phyloP scores from a whole-genome alignment of 2,888 invertebrate species.

The Zygothrica quintamaculata region DNA sequence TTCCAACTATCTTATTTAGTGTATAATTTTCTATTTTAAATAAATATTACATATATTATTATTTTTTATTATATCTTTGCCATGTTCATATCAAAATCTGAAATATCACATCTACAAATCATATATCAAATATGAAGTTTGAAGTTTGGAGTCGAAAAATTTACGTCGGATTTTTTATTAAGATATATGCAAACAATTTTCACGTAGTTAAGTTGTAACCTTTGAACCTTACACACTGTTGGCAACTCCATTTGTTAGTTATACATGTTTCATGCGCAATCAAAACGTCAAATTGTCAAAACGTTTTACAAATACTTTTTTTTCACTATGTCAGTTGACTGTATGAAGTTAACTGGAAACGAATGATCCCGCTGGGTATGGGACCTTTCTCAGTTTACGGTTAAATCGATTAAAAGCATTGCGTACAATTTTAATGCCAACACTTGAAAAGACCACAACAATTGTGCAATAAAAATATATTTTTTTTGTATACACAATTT shows the following conservation, averaged over 20 bases:
- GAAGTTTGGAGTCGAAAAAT: too few relatives aligned
- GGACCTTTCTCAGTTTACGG: conserved; percentile 22
- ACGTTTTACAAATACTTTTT: conserved; percentile 34
- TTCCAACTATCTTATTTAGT: too few relatives aligned
- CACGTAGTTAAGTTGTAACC: too few relatives aligned
- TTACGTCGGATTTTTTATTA: too few relatives aligned
- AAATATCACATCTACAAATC: too few relatives aligned
- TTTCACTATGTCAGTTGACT: conserved; percentile 8
- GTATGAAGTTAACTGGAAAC: background rate
- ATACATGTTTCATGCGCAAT: conserved; percentile 19
- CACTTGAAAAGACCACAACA: conserved; percentile 27
- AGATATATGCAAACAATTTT: too few relatives aligned
- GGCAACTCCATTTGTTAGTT: background rate
- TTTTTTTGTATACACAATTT: conserved; percentile 18
- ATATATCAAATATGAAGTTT: too few relatives aligned
- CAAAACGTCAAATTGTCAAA: too few relatives aligned
- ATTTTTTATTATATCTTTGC: too few relatives aligned
- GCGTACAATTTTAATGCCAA: conserved; percentile 50
- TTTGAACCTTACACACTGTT: background rate
- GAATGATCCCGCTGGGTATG: background rate
- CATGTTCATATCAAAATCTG: too few relatives aligned
- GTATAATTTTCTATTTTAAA: too few relatives aligned
- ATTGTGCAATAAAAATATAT: conserved; percentile 29
- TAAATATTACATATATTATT: too few relatives aligned
- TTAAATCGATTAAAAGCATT: conserved; percentile 59